Base-by-base conservation (phyloP, 2,113 vertebrate species). In the Melanocharis versteri region DNA sequence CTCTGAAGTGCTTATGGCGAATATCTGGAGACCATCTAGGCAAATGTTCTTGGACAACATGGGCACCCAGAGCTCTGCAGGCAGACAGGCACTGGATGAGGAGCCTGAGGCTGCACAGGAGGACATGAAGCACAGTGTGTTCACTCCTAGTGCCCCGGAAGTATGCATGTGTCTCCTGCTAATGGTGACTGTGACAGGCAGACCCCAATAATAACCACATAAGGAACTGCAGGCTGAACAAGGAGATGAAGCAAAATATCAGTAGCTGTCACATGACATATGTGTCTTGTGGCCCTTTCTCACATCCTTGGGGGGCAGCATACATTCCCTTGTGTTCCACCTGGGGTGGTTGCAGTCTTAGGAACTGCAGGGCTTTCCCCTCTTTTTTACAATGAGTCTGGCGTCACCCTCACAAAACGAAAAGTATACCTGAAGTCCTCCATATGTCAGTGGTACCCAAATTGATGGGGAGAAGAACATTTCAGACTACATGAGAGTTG, bases 301-400 rank as follows among this genome's bases (percentile, higher is more conserved):
- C 23, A 35, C 13, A 37, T 61, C 18, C 10, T 48, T 3, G 3
- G 19, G 23, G 9, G 56, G 35, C 39, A 66, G 42, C 23, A 26
- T 21, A 10, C 2, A 0, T 22, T 35, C 12, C 1, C 23, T 60
- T 4, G 0, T 35, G 54, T 69, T 54, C 45, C n/a, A 53, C 8
- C 1, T 54, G 33, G 42, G 15, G 15, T n/a, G 10, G 3, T 1
- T 54, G 33, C 23, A 39, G 57, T 60, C 9, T 2, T 5, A 15
- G 18, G 44, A 80, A 26, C 33, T 23, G 33, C 20, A 71, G 24
- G 19, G 18, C 27, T 83, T 91, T 70, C 14, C 7, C 8, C 3
- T 12, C 7, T 39, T 54, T 16, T 54, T 76, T 19, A 24, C 21
- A 11, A 21, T 15, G 50, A 60, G 11, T 51, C 16, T 83, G 64